Percentiles rank a stretch among this genome's conserved stretches.
These are phyloP conservation scores for Trachelus stipa DNA, from an alignment of 2,888 invertebrate species.

Conservation along the genomic window DNA sequence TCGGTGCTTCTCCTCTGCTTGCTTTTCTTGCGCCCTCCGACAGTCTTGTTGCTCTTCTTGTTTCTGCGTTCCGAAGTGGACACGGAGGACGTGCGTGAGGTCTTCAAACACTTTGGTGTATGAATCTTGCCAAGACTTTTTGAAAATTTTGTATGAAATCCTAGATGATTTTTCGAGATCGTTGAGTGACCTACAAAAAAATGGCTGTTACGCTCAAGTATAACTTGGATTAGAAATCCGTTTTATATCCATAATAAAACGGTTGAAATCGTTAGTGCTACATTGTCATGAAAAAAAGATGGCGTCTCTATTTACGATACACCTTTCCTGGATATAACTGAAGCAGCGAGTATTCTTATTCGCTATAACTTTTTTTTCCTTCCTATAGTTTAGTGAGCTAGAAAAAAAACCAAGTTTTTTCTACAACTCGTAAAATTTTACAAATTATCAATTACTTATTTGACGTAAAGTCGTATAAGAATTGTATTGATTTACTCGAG, in stretches of 20 bases:
- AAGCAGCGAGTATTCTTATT: background rate
- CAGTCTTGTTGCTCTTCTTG: conserved; percentile 1
- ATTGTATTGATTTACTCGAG: background rate
- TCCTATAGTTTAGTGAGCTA: background rate
- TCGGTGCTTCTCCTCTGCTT: conserved; percentile 21
- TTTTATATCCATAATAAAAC: conserved; percentile 16
- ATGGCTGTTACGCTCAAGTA: background rate
- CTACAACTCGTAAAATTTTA: background rate
- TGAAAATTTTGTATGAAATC: background rate
- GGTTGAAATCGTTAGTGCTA: conserved; percentile 39
- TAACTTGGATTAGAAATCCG: background rate
- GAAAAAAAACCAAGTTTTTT: background rate
- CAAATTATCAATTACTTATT: background rate
- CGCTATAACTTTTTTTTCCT: background rate
- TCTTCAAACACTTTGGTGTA: background rate
- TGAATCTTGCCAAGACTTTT: background rate
- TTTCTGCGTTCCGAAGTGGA: background rate
- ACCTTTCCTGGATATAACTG: background rate
- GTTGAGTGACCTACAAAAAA: background rate
- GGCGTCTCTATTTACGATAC: background rate
- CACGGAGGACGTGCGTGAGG: background rate
- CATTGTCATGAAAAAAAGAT: conserved; percentile 35
- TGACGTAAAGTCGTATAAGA: background rate
- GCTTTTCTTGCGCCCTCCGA: conserved; percentile 3
- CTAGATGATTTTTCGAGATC: background rate